A percentile compares a stretch with the other conserved stretches of the same genome.
These are phyloP conservation scores for Scomber colias DNA, from an alignment of 2,113 vertebrate species.

Conservation along the genomic window DNA sequence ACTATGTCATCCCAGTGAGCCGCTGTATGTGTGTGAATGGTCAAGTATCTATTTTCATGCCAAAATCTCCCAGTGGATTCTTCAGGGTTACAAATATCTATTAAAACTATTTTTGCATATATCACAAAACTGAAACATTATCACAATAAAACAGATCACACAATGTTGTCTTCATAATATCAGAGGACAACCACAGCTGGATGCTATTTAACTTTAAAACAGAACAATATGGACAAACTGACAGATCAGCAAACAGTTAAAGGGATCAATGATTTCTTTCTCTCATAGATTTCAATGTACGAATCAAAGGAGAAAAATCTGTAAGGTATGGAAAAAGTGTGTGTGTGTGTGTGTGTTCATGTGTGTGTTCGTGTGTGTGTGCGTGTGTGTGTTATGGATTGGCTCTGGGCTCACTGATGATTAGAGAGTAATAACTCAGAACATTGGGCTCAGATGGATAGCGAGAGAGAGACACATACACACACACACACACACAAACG, in stretches of 20 bases:
- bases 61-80: no score
- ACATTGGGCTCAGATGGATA: slow-evolving; percentile 35
- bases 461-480: slow-evolving; percentile 23
- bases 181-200: not conserved
- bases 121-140: not conserved
- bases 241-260: not conserved
- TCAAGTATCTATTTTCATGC: no score
- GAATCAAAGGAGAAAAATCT: slow-evolving; percentile 6
- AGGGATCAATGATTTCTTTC: no score
- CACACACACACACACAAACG: slow-evolving; percentile 34
- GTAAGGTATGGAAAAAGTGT: slow-evolving; percentile 17
- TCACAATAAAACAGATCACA: slow-evolving; percentile 7
- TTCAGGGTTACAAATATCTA: no score
- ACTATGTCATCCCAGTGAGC: no score
- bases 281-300: no score
- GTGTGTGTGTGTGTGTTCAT: not conserved
- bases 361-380: not conserved
- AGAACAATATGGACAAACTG: not conserved
- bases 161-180: not conserved
- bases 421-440: slow-evolving; percentile 69
- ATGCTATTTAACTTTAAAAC: not conserved
- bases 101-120: no score
- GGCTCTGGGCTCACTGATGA: slow-evolving; percentile 51
- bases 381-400: slow-evolving; percentile 5
- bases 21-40: no score